Evolutionary conservation across 2,797 vertebrate genomes (phyloP), one percentile per base, ranked within the genome.

Genomic region (Phrynocephalus forsythii): DNA sequence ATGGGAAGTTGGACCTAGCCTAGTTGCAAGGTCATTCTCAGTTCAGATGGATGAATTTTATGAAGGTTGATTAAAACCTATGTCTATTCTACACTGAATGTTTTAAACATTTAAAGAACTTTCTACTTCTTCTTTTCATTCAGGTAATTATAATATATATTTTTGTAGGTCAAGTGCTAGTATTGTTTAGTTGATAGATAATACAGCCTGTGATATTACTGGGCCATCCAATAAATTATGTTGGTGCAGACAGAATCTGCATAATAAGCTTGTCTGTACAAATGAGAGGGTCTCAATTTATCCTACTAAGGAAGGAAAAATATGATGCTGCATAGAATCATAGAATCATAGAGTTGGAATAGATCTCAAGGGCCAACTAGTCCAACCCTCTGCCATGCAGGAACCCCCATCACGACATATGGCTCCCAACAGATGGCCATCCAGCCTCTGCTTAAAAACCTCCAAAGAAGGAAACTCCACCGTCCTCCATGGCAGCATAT

Each of bases 11-110:
- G 60, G 44, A 67, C 60, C 38, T n/a, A 77, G 73, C 38, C 79
- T 87, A 38, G 80, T 50, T 86, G 67, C 88, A 87, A 67, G 77
- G 82, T 91, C 56, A 26, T 89, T 90, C 91, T 48, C 81, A 88
- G 79, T 91, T 90, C 82, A 90, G 87, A 86, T 90, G 86, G 3
- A 15, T 82, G 73, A 8, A 56, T 91, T 90, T 72, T 90, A 87
- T 73, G 44, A 2, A 4, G 84, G 91, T 90, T 92, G 7, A 8
- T 79, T 90, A 2, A 5, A 10, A 83, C 22, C 87, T 89, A 82
- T 87, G 72, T 72, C 44, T 91, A 85, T 88, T 79, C 94, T 90
- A 89, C 87, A 91, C 84, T 79, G 86, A 91, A 87, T 87, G 24
- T 84, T 92, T 90, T 69, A n/a, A 87, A 89, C 44, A 66, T 90